phyloP scores from a whole-genome alignment of 2,113 vertebrate genomes.

The Gadus chalcogrammus region DNA sequence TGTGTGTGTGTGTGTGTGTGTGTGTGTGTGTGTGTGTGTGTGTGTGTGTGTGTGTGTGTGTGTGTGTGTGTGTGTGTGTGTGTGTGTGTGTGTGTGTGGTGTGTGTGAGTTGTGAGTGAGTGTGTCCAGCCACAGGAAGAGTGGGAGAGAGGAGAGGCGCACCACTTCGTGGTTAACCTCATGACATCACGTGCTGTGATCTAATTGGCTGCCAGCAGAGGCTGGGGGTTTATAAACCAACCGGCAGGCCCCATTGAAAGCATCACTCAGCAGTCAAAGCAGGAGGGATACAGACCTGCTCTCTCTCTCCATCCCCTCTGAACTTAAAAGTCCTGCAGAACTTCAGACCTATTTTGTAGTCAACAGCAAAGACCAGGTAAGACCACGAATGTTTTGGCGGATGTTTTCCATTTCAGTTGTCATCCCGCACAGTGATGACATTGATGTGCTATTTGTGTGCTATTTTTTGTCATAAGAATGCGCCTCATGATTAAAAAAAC shows the following conservation, averaged over 20 bases:
- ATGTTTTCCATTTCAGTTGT: not conserved
- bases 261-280: constrained; percentile 48
- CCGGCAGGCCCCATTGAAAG: constrained; percentile 33
- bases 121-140: constrained; percentile 72
- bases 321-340: not conserved
- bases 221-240: constrained; percentile 70
- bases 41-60: not conserved
- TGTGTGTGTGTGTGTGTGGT: too few species aligned
- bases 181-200: constrained; percentile 63
- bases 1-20: constrained; percentile 10
- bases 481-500: too few species aligned
- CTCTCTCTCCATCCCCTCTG: not conserved
- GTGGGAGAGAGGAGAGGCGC: constrained; percentile 74
- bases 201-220: constrained; percentile 62
- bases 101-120: constrained; percentile 28
- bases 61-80: constrained; percentile 3
- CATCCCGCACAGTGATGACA: too few species aligned
- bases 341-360: not conserved
- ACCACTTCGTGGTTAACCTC: constrained; percentile 71
- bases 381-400: not conserved
- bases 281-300: constrained; percentile 35
- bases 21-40: constrained; percentile 13
- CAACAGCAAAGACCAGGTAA: not conserved
- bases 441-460: too few species aligned
- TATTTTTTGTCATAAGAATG: too few species aligned